A percentile compares a stretch with the other conserved stretches of the same genome.
phyloP scores from a whole-genome alignment of 2,888 invertebrate genomes.

The Lottia gigantea region DNA sequence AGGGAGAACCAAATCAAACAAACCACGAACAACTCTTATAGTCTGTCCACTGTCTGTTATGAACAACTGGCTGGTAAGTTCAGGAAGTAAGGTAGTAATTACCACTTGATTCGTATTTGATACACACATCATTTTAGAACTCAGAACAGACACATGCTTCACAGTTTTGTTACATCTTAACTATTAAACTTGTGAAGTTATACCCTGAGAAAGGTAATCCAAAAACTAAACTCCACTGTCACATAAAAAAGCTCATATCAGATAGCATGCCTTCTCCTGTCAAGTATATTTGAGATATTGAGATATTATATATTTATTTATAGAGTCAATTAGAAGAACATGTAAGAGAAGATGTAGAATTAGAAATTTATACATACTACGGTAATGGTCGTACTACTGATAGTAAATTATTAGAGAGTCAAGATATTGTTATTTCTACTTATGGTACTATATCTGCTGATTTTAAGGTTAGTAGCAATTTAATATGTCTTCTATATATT shows the following conservation, averaged over 20 bases:
- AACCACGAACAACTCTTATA: slow-evolving; percentile 46
- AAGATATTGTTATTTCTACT: slow-evolving; percentile 51
- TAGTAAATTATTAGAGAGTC: slow-evolving; percentile 33
- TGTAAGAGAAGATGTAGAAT: slow-evolving; percentile 39
- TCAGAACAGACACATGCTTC: too few relatives aligned
- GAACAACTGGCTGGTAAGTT: slow-evolving; percentile 50
- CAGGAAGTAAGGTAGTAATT: too few relatives aligned
- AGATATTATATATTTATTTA: slow-evolving; percentile 10
- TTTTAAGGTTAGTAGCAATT: slow-evolving; percentile 36
- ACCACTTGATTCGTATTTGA: too few relatives aligned
- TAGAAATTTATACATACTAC: slow-evolving; percentile 48
- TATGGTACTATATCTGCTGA: slow-evolving; percentile 47
- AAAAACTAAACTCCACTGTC: too few relatives aligned
- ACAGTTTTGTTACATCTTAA: too few relatives aligned
- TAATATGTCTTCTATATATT: too few relatives aligned
- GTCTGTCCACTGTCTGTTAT: slow-evolving; percentile 50
- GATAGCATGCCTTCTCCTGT: too few relatives aligned
- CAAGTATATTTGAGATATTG: too few relatives aligned
- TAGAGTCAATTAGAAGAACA: slow-evolving; percentile 50
- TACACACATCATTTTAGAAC: too few relatives aligned
- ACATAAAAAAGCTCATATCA: too few relatives aligned
- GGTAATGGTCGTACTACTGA: slow-evolving; percentile 38
- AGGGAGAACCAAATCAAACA: slow-evolving; percentile 36
- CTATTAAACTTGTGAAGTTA: too few relatives aligned
- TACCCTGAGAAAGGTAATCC: too few relatives aligned